phyloP scores from a whole-genome alignment of 2,888 invertebrate species.

The Drosophila birchii region DNA sequence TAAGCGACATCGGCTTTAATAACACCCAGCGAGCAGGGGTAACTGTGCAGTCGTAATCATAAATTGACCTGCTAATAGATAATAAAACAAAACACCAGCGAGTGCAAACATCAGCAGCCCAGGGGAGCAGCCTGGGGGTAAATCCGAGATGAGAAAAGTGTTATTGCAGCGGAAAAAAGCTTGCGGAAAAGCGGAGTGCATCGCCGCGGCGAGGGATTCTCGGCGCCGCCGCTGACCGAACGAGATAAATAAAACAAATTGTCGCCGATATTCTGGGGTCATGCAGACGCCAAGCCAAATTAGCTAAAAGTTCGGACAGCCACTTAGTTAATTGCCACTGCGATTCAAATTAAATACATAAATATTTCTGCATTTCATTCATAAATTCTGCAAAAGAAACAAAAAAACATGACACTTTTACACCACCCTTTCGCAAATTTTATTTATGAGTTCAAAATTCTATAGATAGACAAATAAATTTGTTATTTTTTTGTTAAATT shows the following conservation, averaged over 20 bases:
- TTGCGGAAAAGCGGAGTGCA: conserved; percentile 51
- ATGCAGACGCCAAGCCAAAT: conserved; percentile 82
- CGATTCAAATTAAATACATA: conserved; percentile 62
- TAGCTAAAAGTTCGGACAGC: conserved; percentile 76
- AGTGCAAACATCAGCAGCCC: conserved; percentile 25
- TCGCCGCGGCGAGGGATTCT: conserved; percentile 72
- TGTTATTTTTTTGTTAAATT: neutral
- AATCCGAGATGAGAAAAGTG: conserved; percentile 16
- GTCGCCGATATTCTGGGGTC: conserved; percentile 59
- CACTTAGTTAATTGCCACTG: conserved; percentile 81
- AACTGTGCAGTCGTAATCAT: conserved; percentile 50
- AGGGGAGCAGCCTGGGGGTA: neutral
- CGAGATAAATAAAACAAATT: conserved; percentile 70
- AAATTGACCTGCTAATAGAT: conserved; percentile 61
- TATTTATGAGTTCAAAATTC: conserved; percentile 8
- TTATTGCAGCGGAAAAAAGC: conserved; percentile 52
- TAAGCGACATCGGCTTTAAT: conserved; percentile 65
- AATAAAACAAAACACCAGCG: conserved; percentile 39
- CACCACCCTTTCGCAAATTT: conserved; percentile 13
- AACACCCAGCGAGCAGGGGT: conserved; percentile 26
- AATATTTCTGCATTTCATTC: conserved; percentile 34
- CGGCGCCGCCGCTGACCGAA: conserved; percentile 77
- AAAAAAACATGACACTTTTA: conserved; percentile 9
- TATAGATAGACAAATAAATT: neutral
- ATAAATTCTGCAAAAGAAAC: conserved; percentile 15